Evolutionary conservation across 2,797 vertebrate species (phyloP).

Genomic region (Rhincodon typus): DNA sequence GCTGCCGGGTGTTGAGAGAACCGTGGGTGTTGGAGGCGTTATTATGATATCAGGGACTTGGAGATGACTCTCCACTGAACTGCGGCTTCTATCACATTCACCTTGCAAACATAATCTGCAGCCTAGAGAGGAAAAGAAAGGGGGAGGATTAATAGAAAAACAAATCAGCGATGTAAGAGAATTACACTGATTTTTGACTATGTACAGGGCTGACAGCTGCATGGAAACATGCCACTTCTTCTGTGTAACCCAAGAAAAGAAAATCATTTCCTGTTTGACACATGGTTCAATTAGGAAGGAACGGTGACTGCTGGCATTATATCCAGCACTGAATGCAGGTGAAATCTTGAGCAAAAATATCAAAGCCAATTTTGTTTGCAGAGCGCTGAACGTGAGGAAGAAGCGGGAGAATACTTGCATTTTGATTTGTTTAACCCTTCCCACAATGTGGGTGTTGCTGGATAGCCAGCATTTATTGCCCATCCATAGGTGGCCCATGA

Average conservation of each 20-base stretch:
- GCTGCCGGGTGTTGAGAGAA: slow-evolving; percentile 44
- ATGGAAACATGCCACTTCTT: background rate
- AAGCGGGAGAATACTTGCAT: background rate
- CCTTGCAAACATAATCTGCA: slow-evolving; percentile 56
- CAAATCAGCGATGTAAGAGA: background rate
- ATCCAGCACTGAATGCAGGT: background rate
- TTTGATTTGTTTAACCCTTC: background rate
- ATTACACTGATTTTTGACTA: background rate
- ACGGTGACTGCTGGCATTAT: background rate
- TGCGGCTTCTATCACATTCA: background rate
- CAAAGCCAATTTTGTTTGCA: background rate
- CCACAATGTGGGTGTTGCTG: too few species aligned
- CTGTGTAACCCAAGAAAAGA: background rate
- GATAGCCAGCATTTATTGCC: background rate
- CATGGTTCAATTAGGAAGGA: background rate
- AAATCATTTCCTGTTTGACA: slow-evolving; percentile 11
- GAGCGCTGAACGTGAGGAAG: background rate
- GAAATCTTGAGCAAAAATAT: background rate
- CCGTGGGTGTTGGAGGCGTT: slow-evolving; percentile 60
- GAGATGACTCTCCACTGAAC: slow-evolving; percentile 45
- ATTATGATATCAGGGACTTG: slow-evolving; percentile 63
- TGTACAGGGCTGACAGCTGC: background rate
- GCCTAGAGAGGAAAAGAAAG: slow-evolving; percentile 45
- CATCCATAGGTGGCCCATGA: background rate
- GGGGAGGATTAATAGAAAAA: background rate